These are phyloP conservation scores for Uria aalge DNA, from an alignment of 2,113 vertebrate species.

Conservation along the genomic window DNA sequence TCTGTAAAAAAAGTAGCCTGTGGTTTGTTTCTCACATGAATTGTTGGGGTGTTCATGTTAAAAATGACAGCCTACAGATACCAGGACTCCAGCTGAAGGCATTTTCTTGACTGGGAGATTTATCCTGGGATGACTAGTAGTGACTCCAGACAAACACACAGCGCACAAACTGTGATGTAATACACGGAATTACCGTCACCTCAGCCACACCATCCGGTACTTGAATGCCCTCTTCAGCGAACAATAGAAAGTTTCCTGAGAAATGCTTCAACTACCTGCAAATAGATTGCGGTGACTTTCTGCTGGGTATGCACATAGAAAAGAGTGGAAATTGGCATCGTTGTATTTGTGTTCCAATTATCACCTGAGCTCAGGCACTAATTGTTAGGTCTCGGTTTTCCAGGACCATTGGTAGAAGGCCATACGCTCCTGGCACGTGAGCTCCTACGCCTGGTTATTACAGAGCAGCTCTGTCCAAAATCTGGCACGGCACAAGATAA, in stretches of 20 bases:
- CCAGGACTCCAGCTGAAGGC: neutral
- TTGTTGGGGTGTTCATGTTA: neutral
- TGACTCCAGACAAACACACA: neutral
- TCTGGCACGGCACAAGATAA: neutral
- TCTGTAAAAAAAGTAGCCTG: neutral
- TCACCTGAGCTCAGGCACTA: neutral
- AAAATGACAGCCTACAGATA: neutral
- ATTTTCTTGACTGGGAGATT: neutral
- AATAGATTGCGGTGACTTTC: neutral
- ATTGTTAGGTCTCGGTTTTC: accelerated
- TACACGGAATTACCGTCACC: neutral
- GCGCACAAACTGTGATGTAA: neutral
- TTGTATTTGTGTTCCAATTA: no score
- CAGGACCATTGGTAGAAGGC: neutral
- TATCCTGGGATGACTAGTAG: neutral
- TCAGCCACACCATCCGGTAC: neutral
- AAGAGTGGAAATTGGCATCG: neutral
- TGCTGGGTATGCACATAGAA: neutral
- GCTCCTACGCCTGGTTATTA: accelerated
- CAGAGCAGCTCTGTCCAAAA: neutral
- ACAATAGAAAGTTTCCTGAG: neutral
- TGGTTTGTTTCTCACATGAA: neutral
- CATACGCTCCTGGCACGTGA: neutral
- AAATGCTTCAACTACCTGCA: neutral
- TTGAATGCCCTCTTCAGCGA: neutral